These are phyloP conservation scores for Keiferia lycopersicella DNA, from an alignment of 2,888 invertebrate genomes.

Conservation along the genomic window DNA sequence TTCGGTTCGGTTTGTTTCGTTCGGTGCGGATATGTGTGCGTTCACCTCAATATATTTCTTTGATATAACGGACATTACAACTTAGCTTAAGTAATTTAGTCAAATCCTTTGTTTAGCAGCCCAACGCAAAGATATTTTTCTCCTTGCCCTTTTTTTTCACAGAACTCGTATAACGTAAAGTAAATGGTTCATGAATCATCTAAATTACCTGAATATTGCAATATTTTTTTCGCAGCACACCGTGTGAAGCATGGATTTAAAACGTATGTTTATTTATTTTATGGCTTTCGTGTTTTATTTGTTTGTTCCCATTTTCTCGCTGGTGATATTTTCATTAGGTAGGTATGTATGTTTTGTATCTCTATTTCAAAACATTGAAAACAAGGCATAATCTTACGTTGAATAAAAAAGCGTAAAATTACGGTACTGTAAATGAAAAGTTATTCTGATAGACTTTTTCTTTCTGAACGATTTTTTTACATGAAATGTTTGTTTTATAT, in stretches of 20 bases:
- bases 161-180: constrained; percentile 34
- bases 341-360: not conserved
- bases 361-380: not conserved
- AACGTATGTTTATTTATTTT: constrained; percentile 31
- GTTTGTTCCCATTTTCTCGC: constrained; percentile 10
- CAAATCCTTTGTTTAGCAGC: constrained; percentile 13
- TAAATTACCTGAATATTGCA: constrained; percentile 36
- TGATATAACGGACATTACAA: no score
- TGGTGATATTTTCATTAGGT: constrained; percentile 21
- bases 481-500: no score
- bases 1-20: no score
- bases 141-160: constrained; percentile 28
- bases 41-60: no score
- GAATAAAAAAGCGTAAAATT: no score
- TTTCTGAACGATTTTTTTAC: no score
- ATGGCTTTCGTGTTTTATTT: constrained; percentile 29
- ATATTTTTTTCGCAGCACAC: constrained; percentile 31
- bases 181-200: constrained; percentile 36
- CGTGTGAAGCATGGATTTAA: constrained; percentile 32
- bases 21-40: no score
- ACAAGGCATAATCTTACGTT: no score
- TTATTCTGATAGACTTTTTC: no score
- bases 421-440: no score
- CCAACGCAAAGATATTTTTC: constrained; percentile 20
- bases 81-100: not conserved